A percentile compares a stretch with the other conserved stretches of the same genome.
Conservation (phyloP, 2,888 invertebrate genomes). For the Dyspetes luteomarginatus region DNA sequence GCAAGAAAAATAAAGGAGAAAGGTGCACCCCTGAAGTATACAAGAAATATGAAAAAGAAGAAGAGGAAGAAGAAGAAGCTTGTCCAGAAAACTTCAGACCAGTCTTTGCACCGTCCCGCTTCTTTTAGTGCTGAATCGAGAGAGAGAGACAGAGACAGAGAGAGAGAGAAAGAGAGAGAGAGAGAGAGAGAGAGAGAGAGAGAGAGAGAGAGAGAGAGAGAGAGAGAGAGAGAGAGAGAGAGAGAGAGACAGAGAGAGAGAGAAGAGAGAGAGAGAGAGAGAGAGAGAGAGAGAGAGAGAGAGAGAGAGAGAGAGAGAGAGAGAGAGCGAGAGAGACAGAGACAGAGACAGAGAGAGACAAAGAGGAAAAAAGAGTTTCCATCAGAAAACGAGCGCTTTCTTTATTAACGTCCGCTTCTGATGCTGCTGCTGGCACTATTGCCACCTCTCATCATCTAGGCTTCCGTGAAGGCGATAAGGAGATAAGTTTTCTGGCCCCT, state of each 20-base stretch:
- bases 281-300: background rate
- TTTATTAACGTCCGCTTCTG: constrained; percentile 52
- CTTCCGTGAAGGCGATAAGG: constrained; percentile 52
- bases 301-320: background rate
- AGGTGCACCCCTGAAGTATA: constrained; percentile 21
- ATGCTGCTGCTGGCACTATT: constrained; percentile 7
- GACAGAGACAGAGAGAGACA: background rate
- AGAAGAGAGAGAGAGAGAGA: background rate
- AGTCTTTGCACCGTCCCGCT: constrained; percentile 24
- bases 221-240: background rate
- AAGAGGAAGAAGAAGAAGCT: constrained; percentile 36
- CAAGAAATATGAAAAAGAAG: background rate
- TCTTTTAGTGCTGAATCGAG: background rate
- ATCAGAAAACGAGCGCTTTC: constrained; percentile 56
- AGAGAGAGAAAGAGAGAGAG: background rate
- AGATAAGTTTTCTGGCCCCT: constrained; percentile 53
- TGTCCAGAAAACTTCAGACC: constrained; percentile 57
- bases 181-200: background rate
- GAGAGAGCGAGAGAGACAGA: background rate
- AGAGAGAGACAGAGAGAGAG: background rate
- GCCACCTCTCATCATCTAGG: constrained; percentile 44
- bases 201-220: background rate
- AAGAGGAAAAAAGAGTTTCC: constrained; percentile 31
- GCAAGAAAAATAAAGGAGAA: constrained; percentile 30
- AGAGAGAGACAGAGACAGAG: background rate